Evolutionary conservation across 1,140 invertebrate genomes (phyloP).

Genomic region (Copidosoma floridanum): DNA sequence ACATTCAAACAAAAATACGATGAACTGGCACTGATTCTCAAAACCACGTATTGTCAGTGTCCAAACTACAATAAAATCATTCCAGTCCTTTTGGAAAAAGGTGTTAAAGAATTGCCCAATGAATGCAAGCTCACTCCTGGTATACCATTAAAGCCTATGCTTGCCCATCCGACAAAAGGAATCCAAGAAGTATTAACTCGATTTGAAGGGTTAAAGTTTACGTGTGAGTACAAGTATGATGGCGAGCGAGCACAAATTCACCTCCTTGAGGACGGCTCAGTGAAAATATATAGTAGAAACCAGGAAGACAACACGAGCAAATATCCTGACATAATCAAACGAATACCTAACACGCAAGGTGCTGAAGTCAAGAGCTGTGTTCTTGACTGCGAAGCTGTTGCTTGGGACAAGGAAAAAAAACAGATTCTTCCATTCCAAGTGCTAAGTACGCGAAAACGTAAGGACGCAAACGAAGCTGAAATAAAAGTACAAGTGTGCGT

Average conservation of each 20-base stretch:
- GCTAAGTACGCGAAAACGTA: slow-evolving; percentile 92
- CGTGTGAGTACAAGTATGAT: slow-evolving; percentile 99
- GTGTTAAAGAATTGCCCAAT: slow-evolving; percentile 74
- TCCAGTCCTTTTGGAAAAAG: slow-evolving; percentile 75
- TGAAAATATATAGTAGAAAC: slow-evolving; percentile 92
- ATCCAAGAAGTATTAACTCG: slow-evolving; percentile 85
- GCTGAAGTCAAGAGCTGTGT: slow-evolving; percentile 79
- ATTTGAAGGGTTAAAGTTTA: slow-evolving; percentile 91
- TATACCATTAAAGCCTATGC: slow-evolving; percentile 96
- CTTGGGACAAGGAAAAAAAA: slow-evolving; percentile 88
- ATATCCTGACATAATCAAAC: slow-evolving; percentile 92
- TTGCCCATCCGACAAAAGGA: slow-evolving; percentile 96
- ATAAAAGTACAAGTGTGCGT: slow-evolving; percentile 98
- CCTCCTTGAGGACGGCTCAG: slow-evolving; percentile 64
- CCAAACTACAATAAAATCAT: slow-evolving; percentile 92
- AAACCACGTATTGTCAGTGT: slow-evolving; percentile 95
- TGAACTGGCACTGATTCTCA: slow-evolving; percentile 75
- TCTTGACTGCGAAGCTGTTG: slow-evolving; percentile 95
- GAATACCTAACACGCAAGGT: slow-evolving; percentile 65
- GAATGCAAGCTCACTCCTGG: slow-evolving; percentile 89
- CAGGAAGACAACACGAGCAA: slow-evolving; percentile 98
- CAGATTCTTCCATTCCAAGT: slow-evolving; percentile 97
- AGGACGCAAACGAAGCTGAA: slow-evolving; percentile 84
- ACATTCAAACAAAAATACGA: slow-evolving; percentile 80
- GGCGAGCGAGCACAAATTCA: slow-evolving; percentile 97